These are phyloP conservation scores for Tachypleus tridentatus DNA, from an alignment of 1,140 invertebrate species.

Conservation along the genomic window DNA sequence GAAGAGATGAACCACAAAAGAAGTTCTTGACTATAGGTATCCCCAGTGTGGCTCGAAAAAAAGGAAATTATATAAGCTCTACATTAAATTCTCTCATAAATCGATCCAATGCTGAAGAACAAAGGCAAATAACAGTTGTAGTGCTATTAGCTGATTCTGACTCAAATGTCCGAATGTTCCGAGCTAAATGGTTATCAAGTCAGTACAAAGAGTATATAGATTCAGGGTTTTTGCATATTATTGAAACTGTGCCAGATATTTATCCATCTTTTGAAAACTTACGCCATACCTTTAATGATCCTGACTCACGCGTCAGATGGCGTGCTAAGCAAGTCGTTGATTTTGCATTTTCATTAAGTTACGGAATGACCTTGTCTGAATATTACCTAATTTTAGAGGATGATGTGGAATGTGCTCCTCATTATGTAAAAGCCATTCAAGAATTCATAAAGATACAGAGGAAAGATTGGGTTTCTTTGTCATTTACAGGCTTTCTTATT, in stretches of 20 bases:
- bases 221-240: constrained; percentile 70
- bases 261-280: constrained; percentile 60
- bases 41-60: constrained; percentile 7
- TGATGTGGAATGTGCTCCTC: constrained; percentile 73
- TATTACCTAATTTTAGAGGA: constrained; percentile 72
- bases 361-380: constrained; percentile 52
- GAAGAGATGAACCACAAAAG: too few relatives aligned
- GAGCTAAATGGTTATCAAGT: constrained; percentile 5
- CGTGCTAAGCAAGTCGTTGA: constrained; percentile 92
- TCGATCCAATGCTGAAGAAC: constrained; percentile 2
- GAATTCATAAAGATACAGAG: constrained; percentile 54
- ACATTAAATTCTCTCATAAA: constrained; percentile 11
- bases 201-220: constrained; percentile 57
- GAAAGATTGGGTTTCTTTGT: constrained; percentile 81
- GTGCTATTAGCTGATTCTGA: constrained; percentile 66
- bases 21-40: constrained; percentile 11
- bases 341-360: constrained; percentile 89
- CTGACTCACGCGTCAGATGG: constrained; percentile 76
- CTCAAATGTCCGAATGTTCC: neutral
- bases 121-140: constrained; percentile 46
- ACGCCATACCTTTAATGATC: constrained; percentile 67
- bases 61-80: constrained; percentile 10
- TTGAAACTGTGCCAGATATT: constrained; percentile 65
- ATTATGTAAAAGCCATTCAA: constrained; percentile 75
- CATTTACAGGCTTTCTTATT: constrained; percentile 85